Evolutionary conservation across 2,888 invertebrate species (phyloP).

Genomic region (Drosophila peninsularis): DNA sequence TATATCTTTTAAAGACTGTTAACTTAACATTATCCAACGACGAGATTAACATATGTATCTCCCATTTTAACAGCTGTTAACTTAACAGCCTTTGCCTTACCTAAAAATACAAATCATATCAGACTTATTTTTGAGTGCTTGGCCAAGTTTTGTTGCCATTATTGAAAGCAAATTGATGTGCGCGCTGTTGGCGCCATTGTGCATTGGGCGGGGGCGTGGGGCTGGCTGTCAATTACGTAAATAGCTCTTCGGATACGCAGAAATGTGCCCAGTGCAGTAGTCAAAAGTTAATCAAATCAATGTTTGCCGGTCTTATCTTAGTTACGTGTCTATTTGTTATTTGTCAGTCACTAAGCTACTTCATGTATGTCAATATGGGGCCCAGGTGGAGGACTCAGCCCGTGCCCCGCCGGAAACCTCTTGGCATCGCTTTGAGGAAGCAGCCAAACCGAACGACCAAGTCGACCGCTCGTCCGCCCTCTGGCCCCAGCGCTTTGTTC

Average conservation of each 20-base stretch:
- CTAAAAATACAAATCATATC: not conserved
- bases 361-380: conserved; percentile 51
- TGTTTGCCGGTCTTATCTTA: conserved; percentile 64
- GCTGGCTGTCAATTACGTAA: conserved; percentile 47
- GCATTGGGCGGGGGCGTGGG: not conserved
- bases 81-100: not conserved
- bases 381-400: conserved; percentile 24
- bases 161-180: not conserved
- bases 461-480: conserved; percentile 1
- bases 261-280: conserved; percentile 42
- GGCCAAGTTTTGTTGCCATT: not conserved
- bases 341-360: conserved; percentile 76
- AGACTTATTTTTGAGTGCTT: not conserved
- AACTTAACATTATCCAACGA: not conserved
- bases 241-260: conserved; percentile 29
- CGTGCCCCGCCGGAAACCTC: not conserved
- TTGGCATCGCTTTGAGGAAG: not conserved
- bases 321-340: conserved; percentile 74
- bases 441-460: conserved; percentile 2
- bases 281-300: conserved; percentile 76
- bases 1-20: too few relatives aligned
- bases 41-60: not conserved
- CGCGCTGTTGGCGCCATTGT: not conserved
- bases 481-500: conserved; percentile 57
- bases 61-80: not conserved